Evolutionary conservation across 2,797 vertebrate species (phyloP), one percentile per base, ranked within the genome.

Genomic region (Eupleurogrammus muticus): DNA sequence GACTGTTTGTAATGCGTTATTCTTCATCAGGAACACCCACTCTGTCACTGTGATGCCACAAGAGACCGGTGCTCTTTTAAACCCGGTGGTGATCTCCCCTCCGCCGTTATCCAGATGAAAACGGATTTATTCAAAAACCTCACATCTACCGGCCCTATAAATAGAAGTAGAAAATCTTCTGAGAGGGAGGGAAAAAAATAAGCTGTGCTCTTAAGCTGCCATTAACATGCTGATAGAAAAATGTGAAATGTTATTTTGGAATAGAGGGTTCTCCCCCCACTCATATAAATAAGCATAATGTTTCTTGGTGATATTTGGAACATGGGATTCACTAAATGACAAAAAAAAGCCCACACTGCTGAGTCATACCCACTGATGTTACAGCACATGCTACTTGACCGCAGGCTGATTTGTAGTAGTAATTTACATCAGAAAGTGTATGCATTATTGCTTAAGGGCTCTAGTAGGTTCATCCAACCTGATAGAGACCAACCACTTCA

Each of bases 131-230:
- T 93, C 91, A 88, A 28, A n/a, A 91, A 91, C 87, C 91, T 81
- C 87, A 86, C 89, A 90, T 92, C 88, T 86, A 83, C 87, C 48
- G 13, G 60, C 75, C 67, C 94, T 94, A 94, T 91, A 94, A 94
- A 94, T 94, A 95, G 91, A 89, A 79, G 87, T 80, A 70, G 88
- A 87, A 93, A 93, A 93, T 93, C 91, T 92, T 93, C 86, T 62
- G 73, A 64, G 73, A 76, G 86, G 9, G 3, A 9, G 19, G 21
- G 16, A 53, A 57, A 87, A 84, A 87, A 87, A 92, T 84, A 93
- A 91, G 84, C 90, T 83, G 54, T 89, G 82, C 88, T 91, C 87
- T 91, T 93, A 94, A 95, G 90, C 93, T 85, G 91, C 89, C 93
- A 93, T 92, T 91, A 93, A 92, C 92, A 92, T 91, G 84, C 81